phyloP scores from a whole-genome alignment of 2,888 invertebrate species.

The Melanophora roralis region DNA sequence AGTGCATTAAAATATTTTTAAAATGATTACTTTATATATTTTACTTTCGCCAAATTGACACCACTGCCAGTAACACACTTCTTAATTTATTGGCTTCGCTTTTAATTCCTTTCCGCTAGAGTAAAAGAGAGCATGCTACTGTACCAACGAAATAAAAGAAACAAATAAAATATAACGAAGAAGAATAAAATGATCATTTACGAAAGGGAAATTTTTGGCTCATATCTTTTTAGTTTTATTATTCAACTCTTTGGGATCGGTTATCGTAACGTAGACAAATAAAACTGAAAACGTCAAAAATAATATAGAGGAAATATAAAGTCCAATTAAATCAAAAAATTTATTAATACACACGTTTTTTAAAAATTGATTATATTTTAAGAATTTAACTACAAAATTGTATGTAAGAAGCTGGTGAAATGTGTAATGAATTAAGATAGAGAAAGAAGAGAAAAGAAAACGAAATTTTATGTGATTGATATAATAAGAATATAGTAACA shows the following conservation, averaged over 20 bases:
- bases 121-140: constrained; percentile 18
- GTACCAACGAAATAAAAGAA: constrained; percentile 10
- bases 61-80: constrained; percentile 36
- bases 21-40: too few relatives aligned
- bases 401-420: not conserved
- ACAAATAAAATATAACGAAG: constrained; percentile 20
- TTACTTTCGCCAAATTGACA: not conserved
- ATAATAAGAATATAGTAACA: constrained; percentile 7
- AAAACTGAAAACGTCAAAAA: constrained; percentile 9
- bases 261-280: constrained; percentile 57
- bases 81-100: constrained; percentile 1
- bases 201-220: constrained; percentile 57
- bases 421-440: not conserved
- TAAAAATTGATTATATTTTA: too few relatives aligned
- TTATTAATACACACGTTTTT: constrained; percentile 12
- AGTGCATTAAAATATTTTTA: not conserved
- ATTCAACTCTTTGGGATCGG: constrained; percentile 72
- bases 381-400: constrained; percentile 30
- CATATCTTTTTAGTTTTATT: constrained; percentile 70
- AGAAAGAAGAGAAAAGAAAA: constrained; percentile 31
- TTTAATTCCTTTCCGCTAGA: not conserved
- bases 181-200: constrained; percentile 50
- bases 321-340: constrained; percentile 24
- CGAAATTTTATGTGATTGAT: constrained; percentile 7
- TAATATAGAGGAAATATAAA: constrained; percentile 35